Base-by-base conservation (phyloP, 2,888 invertebrate species). In the Strigamia transsilvanica region DNA sequence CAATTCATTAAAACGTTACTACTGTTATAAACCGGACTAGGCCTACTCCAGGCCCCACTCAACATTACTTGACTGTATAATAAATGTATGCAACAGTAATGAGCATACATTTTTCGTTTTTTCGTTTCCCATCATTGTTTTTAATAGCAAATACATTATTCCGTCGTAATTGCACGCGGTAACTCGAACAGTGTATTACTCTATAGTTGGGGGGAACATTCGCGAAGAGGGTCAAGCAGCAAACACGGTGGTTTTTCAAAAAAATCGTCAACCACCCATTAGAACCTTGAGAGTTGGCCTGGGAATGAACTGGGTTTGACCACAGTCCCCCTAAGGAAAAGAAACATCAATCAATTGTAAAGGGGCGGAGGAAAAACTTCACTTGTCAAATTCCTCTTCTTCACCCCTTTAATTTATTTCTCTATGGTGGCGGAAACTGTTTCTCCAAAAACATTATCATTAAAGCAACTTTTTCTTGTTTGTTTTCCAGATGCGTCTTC, bases 401-500 rank as follows among this genome's bases (percentile, higher is more conserved):
- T 56, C 56, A 18, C 56, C 56, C 56, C 56, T 56, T 56, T 56
- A 56, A 56, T 56, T 56, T 56, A 56, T 56, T 56, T 56, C 56
- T 56, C n/a, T 5, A 2, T 42, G 42, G 42, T 42, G 13, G 42
- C 42, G 13, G 42, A 42, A 42, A 42, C 42, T 42, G 42, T 42
- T 42, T 42, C 13, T 13, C 41, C 42, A 13, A 42, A 42, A 42
- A 42, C 42, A 42, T 42, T 42, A 27, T 27, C 2, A 42, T 42
- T 42, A 42, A 42, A 42, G 6, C 1, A 1, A 42, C 84, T 80
- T 82, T 83, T 83, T 83, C 80, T 83, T 80, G 10, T 38, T 84
- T 83, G 84, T 83, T 84, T 90, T 90, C 1, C 91, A 96, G 96
- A 96, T 94, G 96, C 96, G 86, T 95, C 96, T 86, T 96, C 95